phyloP scores from a whole-genome alignment of 2,113 vertebrate species.

The Tringa solitaria region DNA sequence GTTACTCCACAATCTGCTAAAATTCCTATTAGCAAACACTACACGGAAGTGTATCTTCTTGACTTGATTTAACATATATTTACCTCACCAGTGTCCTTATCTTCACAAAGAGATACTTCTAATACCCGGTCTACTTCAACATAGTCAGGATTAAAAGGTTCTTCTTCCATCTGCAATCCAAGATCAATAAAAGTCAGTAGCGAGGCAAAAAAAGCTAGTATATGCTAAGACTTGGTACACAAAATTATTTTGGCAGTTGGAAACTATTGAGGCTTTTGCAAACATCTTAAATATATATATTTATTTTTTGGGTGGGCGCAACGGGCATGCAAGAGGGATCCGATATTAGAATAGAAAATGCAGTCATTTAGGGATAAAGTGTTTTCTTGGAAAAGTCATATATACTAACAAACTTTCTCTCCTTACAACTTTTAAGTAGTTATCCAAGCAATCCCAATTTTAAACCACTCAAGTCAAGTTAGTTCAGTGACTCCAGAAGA shows the following conservation, averaged over 20 bases:
- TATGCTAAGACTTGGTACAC: neutral
- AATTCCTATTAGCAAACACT: neutral
- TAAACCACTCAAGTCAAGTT: neutral
- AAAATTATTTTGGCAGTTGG: neutral
- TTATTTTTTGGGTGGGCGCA: neutral
- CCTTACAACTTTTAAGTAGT: neutral
- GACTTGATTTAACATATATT: neutral
- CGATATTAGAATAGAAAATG: neutral
- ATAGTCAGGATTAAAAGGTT: conserved; percentile 97
- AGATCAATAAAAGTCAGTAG: neutral
- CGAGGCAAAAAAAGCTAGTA: neutral
- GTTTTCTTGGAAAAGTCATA: neutral
- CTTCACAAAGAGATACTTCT: conserved; percentile 97
- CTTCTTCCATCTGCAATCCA: conserved; percentile 92
- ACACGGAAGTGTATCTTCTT: neutral
- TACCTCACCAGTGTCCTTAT: conserved; percentile 98
- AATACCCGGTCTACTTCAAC: conserved; percentile 96
- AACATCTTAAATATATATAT: neutral
- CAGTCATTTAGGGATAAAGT: neutral
- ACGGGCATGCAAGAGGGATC: neutral
- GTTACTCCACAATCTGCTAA: neutral
- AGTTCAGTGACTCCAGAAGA: neutral
- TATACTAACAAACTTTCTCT: neutral
- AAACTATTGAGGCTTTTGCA: neutral
- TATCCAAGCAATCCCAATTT: neutral